Evolutionary conservation across 2,113 vertebrate species (phyloP), one percentile per base, ranked within the genome.

Genomic region (Pteronura brasiliensis): DNA sequence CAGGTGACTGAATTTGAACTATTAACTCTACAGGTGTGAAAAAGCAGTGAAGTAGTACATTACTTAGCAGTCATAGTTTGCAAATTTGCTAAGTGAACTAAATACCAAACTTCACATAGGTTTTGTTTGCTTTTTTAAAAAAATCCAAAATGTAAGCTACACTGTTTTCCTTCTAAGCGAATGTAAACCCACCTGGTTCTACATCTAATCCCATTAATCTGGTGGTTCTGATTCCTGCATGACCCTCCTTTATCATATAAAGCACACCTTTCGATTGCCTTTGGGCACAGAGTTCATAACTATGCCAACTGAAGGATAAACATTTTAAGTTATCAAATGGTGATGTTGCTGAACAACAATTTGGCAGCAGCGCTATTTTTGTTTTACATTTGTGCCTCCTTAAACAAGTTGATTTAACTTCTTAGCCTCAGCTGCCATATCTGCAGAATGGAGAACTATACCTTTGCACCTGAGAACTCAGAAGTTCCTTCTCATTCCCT

Each of bases 321-420:
- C n/a, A 90, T 47, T 94, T 95, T 61, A 84, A 93, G 27, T 92
- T 83, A 74, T 90, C 39, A 90, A 84, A 71, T 61, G 67, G n/a
- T 80, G 44, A 72, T n/a, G 31, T 9, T 86, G 7, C 13, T 82
- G 39, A 36, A 74, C 36, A 90, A 47, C 89, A 47, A 57, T 25
- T 15, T 42, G 61, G 74, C 1, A 86, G 84, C 55, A 74, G 25
- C 44, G 23, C 4, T 67, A 49, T 21, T 80, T 90, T 39, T 92
- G 12, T 85, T 74, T 96, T 71, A 91, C 9, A 34, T 57, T 49
- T 97, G 14, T 79, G 14, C 31, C 18, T 31, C 29, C 67, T 18
- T 4, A 27, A 8, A 67, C 13, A 87, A 97, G 36, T 8, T 74
- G 59, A 67, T 5, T 81, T 77, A 85, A 20, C 29, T 97, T n/a